These are phyloP conservation scores for Rhimphoctona megacephalus DNA, from an alignment of 2,888 invertebrate genomes.

Conservation along the genomic window DNA sequence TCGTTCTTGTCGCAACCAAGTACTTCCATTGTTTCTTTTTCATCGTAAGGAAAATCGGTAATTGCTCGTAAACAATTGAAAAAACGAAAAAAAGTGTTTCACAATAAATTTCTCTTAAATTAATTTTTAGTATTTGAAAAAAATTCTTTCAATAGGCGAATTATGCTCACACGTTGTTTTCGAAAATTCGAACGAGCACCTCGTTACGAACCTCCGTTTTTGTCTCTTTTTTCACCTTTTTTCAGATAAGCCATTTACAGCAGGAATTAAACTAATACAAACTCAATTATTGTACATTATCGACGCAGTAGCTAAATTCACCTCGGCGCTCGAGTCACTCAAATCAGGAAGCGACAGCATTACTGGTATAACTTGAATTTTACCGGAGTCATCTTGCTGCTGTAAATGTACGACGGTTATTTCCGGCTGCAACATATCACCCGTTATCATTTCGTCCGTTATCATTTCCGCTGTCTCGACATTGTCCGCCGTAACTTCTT, in stretches of 20 bases:
- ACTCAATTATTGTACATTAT: constrained; percentile 82
- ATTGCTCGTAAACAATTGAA: neutral
- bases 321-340: constrained; percentile 80
- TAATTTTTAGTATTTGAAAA: neutral
- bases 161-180: neutral
- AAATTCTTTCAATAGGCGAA: neutral
- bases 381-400: constrained; percentile 81
- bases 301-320: constrained; percentile 81
- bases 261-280: neutral
- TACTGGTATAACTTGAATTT: constrained; percentile 83
- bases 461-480: constrained; percentile 80
- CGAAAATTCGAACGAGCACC: neutral
- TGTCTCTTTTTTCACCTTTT: neutral
- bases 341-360: constrained; percentile 82
- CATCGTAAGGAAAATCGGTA: neutral
- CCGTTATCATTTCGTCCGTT: constrained; percentile 79
- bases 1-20: neutral
- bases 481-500: constrained; percentile 82
- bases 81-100: neutral
- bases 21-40: neutral
- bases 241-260: neutral
- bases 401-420: constrained; percentile 80
- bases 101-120: neutral
- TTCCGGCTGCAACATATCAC: constrained; percentile 77
- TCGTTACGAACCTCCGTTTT: neutral